Evolutionary conservation across 2,888 invertebrate species (phyloP).

Genomic region (Phymatocera aterrima): DNA sequence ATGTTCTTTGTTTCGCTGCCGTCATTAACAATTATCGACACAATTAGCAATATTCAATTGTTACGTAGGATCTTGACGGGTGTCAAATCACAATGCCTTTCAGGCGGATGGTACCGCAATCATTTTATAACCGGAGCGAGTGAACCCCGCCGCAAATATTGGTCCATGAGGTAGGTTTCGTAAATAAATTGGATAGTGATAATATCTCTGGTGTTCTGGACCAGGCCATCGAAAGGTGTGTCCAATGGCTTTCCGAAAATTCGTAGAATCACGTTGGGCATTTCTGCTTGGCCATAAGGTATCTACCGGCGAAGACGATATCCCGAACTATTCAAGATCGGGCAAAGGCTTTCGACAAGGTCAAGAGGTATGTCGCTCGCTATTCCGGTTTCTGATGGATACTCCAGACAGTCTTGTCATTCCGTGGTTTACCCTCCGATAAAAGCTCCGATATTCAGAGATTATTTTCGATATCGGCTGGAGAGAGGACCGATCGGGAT

Average conservation of each 20-base stretch:
- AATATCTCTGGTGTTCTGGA: background rate
- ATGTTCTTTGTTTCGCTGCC: background rate
- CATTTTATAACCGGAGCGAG: background rate
- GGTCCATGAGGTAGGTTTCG: background rate
- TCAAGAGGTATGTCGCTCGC: slow-evolving; percentile 22
- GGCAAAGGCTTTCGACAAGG: background rate
- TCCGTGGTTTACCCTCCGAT: background rate
- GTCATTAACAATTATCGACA: background rate
- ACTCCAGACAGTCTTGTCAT: slow-evolving; percentile 2
- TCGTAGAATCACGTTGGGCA: background rate
- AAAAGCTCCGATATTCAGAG: background rate
- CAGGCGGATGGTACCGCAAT: background rate
- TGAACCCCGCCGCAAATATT: background rate
- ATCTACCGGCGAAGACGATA: background rate
- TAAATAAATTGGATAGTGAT: background rate
- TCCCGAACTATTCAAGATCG: slow-evolving; percentile 12
- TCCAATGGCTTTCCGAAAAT: background rate
- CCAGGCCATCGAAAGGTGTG: background rate
- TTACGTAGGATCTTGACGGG: background rate
- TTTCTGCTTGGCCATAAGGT: background rate
- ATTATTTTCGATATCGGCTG: background rate
- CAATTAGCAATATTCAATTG: background rate
- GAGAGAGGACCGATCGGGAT: background rate
- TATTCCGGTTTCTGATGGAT: background rate
- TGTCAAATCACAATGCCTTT: background rate